Evolutionary conservation across 2,113 vertebrate species (phyloP).

Genomic region (Prochilodus magdalenae): DNA sequence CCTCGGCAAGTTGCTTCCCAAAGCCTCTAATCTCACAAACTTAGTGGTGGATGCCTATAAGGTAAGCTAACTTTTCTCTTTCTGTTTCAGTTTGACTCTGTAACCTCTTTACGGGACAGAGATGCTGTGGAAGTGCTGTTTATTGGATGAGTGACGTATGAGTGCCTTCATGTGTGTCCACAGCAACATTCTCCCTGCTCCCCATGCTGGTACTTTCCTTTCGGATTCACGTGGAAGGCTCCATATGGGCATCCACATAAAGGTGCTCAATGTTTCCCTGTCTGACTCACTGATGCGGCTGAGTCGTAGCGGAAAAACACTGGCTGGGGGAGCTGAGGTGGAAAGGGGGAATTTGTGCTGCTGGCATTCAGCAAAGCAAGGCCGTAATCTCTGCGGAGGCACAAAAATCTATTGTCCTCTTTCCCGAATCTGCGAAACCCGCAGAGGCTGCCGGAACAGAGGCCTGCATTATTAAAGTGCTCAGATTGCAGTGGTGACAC

Average conservation of each 20-base stretch:
- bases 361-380: conserved; percentile 3
- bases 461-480: conserved; percentile 69
- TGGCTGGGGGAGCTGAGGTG: background rate
- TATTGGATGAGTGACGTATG: background rate
- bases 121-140: background rate
- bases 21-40: conserved; percentile 93
- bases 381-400: conserved; percentile 65
- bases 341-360: background rate
- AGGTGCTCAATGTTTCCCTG: conserved; percentile 8
- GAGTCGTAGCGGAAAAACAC: conserved; percentile 13
- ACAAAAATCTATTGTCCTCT: conserved; percentile 75
- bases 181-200: background rate
- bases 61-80: conserved; percentile 76
- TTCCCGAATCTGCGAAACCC: conserved; percentile 67
- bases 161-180: background rate
- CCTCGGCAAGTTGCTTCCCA: conserved; percentile 89
- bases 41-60: conserved; percentile 93
- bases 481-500: conserved; percentile 60
- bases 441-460: conserved; percentile 70
- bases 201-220: background rate
- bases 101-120: background rate
- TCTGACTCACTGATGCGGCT: conserved; percentile 26
- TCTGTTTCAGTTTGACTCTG: conserved; percentile 24
- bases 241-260: background rate
- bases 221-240: conserved; percentile 5